Base-by-base conservation (phyloP, 2,113 vertebrate genomes). In the Thunnus thynnus region DNA sequence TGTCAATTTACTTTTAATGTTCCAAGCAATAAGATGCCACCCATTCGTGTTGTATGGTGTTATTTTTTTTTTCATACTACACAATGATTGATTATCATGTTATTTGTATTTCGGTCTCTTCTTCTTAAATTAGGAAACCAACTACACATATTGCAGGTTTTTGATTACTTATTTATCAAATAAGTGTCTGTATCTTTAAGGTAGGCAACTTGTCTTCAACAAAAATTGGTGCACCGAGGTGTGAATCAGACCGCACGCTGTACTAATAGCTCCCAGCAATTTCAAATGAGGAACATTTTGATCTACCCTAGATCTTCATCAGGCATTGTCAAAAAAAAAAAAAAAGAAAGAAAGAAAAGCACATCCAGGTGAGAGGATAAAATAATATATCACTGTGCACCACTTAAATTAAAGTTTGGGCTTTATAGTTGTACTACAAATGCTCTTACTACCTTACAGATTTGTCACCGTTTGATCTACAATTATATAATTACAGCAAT, bases 401-500 rank as follows among this genome's bases (percentile, higher is more conserved):
- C 70, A 25, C 12, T 77, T 78, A 64, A 64, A 65, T 56, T 22
- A 47, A 66, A 16, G 25, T 11, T 13, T 51, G 51, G 6, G 30
- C 30, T 65, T 69, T 65, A 71, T 68, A 69, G 36, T 9, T 41
- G 36, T 41, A 41, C 36, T 41, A 54, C 61, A 84, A 65, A 55
- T 51, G 58, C 58, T 60, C 25, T 75, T 32, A 75, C 52, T 10
- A 22, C 51, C 11, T 13, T 16, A 54, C 52, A 70, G 63, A 76
- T 68, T 46, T 64, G 36, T 41, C 36, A 46, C n/a, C 47, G 50
- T 44, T 32, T 76, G 57, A 55, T 71, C 54, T 54, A 51, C 14
- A 57, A 61, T 62, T 57, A 60, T 50, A 62, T 78, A 71, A 68
- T 83, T 75, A 58, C 71, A 81, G 47, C 27, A 71, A 55, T 61